These are phyloP conservation scores for Zaprionus ornatus DNA, from an alignment of 1,140 invertebrate species.

Conservation along the genomic window DNA sequence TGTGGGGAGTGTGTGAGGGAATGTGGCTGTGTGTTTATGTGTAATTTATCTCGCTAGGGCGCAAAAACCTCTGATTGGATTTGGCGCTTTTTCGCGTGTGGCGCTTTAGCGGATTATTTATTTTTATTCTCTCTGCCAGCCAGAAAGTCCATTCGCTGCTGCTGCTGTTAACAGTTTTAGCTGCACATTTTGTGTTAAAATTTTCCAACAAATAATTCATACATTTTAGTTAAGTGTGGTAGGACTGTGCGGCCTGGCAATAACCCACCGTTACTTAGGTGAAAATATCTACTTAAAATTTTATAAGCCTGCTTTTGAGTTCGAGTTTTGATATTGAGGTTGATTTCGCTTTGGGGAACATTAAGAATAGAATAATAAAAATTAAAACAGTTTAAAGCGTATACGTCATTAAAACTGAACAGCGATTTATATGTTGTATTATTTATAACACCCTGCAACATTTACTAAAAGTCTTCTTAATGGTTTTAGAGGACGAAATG, in stretches of 20 bases:
- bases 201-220: constrained; percentile 9
- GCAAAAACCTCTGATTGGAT: constrained; percentile 68
- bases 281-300: background rate
- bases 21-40: constrained; percentile 30
- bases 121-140: constrained; percentile 14
- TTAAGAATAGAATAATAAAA: background rate
- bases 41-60: constrained; percentile 68
- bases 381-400: background rate
- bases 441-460: too few species aligned
- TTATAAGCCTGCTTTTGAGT: background rate
- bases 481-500: too few species aligned
- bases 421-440: too few species aligned
- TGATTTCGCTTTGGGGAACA: background rate
- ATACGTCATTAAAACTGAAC: background rate
- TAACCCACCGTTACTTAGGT: background rate
- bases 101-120: constrained; percentile 26
- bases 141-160: background rate
- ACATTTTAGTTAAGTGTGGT: background rate
- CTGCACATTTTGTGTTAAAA: constrained; percentile 13
- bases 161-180: constrained; percentile 55
- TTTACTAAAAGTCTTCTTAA: background rate
- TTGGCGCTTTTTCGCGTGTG: constrained; percentile 49
- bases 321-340: background rate
- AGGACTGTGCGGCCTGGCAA: background rate
- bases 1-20: constrained; percentile 16